These are phyloP conservation scores for Cerceris rybyensis DNA, from an alignment of 2,888 invertebrate species.

Conservation along the genomic window DNA sequence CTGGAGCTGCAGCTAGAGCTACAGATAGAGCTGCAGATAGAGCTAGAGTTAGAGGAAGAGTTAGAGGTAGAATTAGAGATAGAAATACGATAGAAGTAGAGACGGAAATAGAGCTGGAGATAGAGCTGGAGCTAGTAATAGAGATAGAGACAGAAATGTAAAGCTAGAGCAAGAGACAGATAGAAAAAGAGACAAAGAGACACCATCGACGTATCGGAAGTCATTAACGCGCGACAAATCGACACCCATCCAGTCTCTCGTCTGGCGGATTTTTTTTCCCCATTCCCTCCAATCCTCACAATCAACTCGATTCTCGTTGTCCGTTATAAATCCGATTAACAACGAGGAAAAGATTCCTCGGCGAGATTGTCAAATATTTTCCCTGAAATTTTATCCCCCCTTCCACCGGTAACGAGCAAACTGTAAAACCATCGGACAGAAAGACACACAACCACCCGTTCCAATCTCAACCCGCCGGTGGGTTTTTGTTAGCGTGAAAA, in stretches of 20 bases:
- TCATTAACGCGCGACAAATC: constrained; percentile 31
- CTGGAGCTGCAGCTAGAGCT: too few relatives aligned
- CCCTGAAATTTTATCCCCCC: not conserved
- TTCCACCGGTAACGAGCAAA: too few relatives aligned
- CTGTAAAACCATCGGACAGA: too few relatives aligned
- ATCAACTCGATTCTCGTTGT: constrained; percentile 1
- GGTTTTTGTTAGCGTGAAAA: too few relatives aligned
- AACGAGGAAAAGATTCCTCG: not conserved
- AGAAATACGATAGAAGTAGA: too few relatives aligned
- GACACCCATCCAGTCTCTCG: not conserved
- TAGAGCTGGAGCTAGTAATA: too few relatives aligned
- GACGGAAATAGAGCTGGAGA: too few relatives aligned
- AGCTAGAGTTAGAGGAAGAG: too few relatives aligned
- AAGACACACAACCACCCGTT: too few relatives aligned
- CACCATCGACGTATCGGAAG: constrained; percentile 18
- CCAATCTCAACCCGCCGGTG: too few relatives aligned
- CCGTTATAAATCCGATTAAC: constrained; percentile 10
- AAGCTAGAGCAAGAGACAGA: not conserved
- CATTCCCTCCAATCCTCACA: not conserved
- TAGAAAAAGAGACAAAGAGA: not conserved
- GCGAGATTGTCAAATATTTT: not conserved
- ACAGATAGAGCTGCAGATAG: too few relatives aligned
- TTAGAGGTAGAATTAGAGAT: too few relatives aligned
- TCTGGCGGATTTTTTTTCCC: not conserved
- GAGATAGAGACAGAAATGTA: not conserved